Evolutionary conservation across 2,888 invertebrate genomes (phyloP), one percentile per base, ranked within the genome.

Genomic region (Syrphus vitripennis): DNA sequence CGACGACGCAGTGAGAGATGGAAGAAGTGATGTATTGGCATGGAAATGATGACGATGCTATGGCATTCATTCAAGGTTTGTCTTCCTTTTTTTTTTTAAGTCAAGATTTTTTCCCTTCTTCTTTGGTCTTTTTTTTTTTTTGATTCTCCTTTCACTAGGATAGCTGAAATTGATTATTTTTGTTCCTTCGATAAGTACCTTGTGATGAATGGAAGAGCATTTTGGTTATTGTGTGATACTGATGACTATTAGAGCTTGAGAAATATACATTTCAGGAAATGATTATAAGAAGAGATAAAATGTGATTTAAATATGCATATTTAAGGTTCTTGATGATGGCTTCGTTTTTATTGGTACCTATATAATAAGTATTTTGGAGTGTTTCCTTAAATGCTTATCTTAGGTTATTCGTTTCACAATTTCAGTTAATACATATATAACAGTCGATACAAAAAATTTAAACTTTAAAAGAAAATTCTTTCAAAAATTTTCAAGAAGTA

Each of bases 21-120:
- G 24, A 21, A 6, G 26, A 4, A 26, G 40, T 9, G 26, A 6
- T 26, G 59, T 59, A 42, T 40, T 34, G 63, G 42, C 19, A 45
- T 65, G 42, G 42, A 26, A 37, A 67, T 78, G 37, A 74, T 83
- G 78, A 50, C 21, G 67, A 69, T 67, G 69, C 50, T n/a, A 78
- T 75, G 83, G 75, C 65, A 80, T 80, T 80, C 75, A 65, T 84
- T 83, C 69, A 75, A 63, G 80, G 74, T 61, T 55, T 59, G 34
- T 59, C 59, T 6, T 53, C 42, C 65, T 19, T 24, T 37, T 34
- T 16, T 24, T 6, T 42, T 55, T 31, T 10, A 55, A 29, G 29
- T 5, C 24, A 14, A 24, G 34, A 26, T 61, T 59, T 63, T 34
- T n/a, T n/a, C n/a, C n/a, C n/a, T n/a, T n/a, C n/a, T n/a, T n/a